phyloP scores from a whole-genome alignment of 2,888 invertebrate genomes.

The Luffia ferchaultella region DNA sequence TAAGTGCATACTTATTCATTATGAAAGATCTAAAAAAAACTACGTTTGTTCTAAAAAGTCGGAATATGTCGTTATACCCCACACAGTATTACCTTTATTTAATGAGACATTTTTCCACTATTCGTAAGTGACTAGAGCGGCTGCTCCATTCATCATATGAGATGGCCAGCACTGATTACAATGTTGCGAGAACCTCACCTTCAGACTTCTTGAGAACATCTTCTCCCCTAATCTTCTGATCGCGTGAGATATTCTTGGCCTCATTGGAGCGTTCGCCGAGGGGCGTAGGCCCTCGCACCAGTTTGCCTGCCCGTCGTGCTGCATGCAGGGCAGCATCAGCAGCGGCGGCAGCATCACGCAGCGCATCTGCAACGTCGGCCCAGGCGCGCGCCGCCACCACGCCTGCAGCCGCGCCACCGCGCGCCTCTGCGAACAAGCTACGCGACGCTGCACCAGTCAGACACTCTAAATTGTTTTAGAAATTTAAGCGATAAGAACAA shows the following conservation, averaged over 20 bases:
- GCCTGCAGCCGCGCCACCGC: slow-evolving; percentile 78
- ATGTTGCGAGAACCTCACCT: too few species aligned
- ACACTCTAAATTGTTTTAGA: too few species aligned
- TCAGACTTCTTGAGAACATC: slow-evolving; percentile 37
- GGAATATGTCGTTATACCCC: too few species aligned
- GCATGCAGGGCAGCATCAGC: slow-evolving; percentile 41
- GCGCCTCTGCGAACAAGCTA: slow-evolving; percentile 71
- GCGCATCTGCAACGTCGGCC: slow-evolving; percentile 65
- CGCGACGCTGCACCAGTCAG: background rate
- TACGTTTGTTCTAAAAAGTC: too few species aligned
- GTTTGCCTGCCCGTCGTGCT: slow-evolving; percentile 19
- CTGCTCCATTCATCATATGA: too few species aligned
- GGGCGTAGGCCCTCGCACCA: slow-evolving; percentile 29
- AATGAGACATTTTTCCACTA: too few species aligned
- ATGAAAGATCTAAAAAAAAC: too few species aligned
- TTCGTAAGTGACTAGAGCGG: too few species aligned
- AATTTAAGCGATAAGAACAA: too few species aligned
- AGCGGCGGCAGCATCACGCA: slow-evolving; percentile 41
- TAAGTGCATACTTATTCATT: too few species aligned
- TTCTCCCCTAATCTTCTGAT: slow-evolving; percentile 60
- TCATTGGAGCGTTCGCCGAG: slow-evolving; percentile 56
- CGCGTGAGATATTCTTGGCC: slow-evolving; percentile 62
- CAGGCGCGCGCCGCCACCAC: slow-evolving; percentile 72
- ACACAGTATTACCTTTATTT: too few species aligned
- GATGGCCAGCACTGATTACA: too few species aligned